These are phyloP conservation scores for rat (Rattus norvegicus) DNA, from an alignment of 2,113 vertebrate species.

Conservation along the genomic window DNA sequence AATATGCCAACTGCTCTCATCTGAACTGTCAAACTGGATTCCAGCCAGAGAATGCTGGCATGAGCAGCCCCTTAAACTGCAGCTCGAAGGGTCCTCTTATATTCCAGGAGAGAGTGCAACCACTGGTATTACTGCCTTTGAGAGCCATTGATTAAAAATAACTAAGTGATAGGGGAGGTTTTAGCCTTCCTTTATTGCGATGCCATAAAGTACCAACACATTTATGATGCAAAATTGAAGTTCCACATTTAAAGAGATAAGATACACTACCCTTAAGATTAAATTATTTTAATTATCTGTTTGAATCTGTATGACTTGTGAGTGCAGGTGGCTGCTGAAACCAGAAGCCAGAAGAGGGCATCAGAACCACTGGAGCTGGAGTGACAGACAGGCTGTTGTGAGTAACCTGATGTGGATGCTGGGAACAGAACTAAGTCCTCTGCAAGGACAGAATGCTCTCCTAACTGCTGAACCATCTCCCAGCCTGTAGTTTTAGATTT, in stretches of 20 bases:
- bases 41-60: not conserved
- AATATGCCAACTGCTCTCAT: not conserved
- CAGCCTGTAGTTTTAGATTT: not conserved
- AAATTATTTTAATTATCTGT: not conserved
- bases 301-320: not conserved
- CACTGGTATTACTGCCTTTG: not conserved
- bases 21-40: not conserved
- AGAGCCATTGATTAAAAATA: not conserved
- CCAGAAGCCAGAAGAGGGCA: not conserved
- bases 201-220: not conserved
- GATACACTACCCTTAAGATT: not conserved
- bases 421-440: not conserved
- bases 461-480: not conserved
- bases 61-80: not conserved
- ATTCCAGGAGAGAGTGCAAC: not conserved
- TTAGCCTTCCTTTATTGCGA: not conserved
- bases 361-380: not conserved
- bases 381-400: not conserved
- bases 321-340: not conserved
- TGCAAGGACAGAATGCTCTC: not conserved
- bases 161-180: not conserved
- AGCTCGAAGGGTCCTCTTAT: not conserved
- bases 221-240: not conserved
- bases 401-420: not conserved
- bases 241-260: not conserved